Conservation (phyloP, 2,888 invertebrate species). For the Drosophila histrio region DNA sequence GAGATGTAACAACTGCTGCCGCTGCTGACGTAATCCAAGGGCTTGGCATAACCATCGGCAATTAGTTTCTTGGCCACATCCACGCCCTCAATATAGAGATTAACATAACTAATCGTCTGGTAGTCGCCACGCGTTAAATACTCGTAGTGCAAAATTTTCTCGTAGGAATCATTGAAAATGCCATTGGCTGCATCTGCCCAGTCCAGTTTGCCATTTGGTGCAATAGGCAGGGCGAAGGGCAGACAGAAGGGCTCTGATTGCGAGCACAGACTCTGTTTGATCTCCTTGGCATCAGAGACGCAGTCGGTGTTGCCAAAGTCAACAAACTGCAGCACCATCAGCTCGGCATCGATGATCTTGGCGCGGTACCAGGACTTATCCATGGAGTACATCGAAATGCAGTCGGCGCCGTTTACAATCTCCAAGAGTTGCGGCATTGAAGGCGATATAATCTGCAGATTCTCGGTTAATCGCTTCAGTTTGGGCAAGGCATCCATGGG, state of each 20-base stretch:
- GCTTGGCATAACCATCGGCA: slow-evolving; percentile 86
- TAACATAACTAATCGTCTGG: slow-evolving; percentile 85
- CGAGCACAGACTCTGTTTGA: slow-evolving; percentile 85
- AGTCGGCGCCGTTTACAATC: slow-evolving; percentile 85
- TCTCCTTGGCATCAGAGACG: slow-evolving; percentile 87
- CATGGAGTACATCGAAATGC: slow-evolving; percentile 91
- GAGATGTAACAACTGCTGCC: slow-evolving; percentile 89
- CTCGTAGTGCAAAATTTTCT: slow-evolving; percentile 82
- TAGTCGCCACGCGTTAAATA: slow-evolving; percentile 80
- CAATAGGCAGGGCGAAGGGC: slow-evolving; percentile 88
- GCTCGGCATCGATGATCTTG: slow-evolving; percentile 91
- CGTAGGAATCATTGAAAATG: slow-evolving; percentile 85
- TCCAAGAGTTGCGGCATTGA: slow-evolving; percentile 86
- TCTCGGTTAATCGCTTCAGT: slow-evolving; percentile 87
- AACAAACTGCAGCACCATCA: slow-evolving; percentile 90
- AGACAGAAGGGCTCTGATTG: slow-evolving; percentile 86
- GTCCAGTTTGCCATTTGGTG: slow-evolving; percentile 87
- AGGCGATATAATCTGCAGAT: slow-evolving; percentile 87
- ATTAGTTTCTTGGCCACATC: slow-evolving; percentile 87
- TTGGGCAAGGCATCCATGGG: slow-evolving; percentile 86
- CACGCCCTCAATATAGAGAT: slow-evolving; percentile 87
- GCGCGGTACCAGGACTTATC: slow-evolving; percentile 97
- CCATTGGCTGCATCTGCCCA: slow-evolving; percentile 88
- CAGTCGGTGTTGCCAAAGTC: slow-evolving; percentile 93
- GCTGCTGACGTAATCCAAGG: slow-evolving; percentile 85